Conservation (phyloP, 2,888 invertebrate genomes). For the Onchidella celtica region DNA sequence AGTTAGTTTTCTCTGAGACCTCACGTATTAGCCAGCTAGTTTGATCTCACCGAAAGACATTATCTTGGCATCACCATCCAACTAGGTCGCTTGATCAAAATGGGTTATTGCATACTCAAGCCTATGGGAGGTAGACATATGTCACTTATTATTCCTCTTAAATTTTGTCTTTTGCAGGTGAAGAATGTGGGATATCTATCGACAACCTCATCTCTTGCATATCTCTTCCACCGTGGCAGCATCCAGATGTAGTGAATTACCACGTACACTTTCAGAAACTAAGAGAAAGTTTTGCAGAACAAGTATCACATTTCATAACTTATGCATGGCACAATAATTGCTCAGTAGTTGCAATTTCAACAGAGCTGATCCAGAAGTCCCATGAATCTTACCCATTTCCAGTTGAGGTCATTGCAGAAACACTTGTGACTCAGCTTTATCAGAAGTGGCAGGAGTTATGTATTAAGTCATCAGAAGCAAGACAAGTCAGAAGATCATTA, state of each 20-base stretch:
- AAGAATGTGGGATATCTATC: background rate
- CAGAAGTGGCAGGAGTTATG: background rate
- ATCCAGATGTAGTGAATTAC: background rate
- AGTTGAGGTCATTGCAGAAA: slow-evolving; percentile 23
- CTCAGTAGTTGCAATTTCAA: slow-evolving; percentile 11
- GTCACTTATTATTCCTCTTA: background rate
- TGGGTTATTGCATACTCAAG: background rate
- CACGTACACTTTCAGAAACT: background rate
- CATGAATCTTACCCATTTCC: slow-evolving; percentile 13
- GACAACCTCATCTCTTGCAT: no score
- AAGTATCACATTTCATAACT: background rate
- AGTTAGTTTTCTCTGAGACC: no score
- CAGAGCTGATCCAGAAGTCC: background rate
- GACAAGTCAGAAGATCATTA: background rate
- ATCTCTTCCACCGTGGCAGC: background rate
- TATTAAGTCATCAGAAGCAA: background rate
- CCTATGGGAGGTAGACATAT: background rate
- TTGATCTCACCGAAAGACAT: no score
- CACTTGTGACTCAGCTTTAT: no score
- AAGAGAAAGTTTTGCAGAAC: background rate
- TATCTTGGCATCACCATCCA: no score
- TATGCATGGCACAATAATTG: background rate
- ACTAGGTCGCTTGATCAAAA: no score
- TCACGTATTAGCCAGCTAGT: no score
- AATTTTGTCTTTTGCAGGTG: slow-evolving; percentile 7